phyloP scores from a whole-genome alignment of 2,797 vertebrate species.

The Sebastes kiyomatsui region DNA sequence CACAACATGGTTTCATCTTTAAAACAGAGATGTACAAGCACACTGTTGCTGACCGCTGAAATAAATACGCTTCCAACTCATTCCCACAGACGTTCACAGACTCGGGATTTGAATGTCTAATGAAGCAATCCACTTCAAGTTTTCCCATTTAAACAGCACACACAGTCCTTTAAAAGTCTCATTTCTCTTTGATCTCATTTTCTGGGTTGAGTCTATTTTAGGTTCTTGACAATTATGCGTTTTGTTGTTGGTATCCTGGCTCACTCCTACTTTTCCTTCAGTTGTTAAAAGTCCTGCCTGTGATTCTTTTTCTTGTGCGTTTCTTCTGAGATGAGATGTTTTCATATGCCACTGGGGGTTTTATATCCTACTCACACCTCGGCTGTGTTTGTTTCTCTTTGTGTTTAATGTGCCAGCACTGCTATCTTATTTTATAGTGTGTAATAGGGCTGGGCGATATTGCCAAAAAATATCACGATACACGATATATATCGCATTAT shows the following conservation, averaged over 20 bases:
- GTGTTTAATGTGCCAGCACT: not conserved
- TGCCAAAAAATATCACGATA: too few relatives aligned
- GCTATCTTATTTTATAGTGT: too few relatives aligned
- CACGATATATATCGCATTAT: too few relatives aligned
- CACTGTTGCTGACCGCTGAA: not conserved
- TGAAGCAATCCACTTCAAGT: constrained; percentile 29
- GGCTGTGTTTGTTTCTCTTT: constrained; percentile 27
- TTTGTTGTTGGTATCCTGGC: constrained; percentile 61
- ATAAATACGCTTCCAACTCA: not conserved
- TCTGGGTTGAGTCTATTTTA: constrained; percentile 71
- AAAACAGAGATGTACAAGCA: not conserved
- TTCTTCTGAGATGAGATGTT: constrained; percentile 36
- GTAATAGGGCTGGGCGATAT: too few relatives aligned
- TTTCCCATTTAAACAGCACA: constrained; percentile 13
- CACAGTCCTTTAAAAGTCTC: constrained; percentile 6
- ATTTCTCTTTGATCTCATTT: constrained; percentile 63
- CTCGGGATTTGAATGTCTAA: constrained; percentile 27
- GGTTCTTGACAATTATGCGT: constrained; percentile 70
- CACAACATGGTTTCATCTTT: constrained; percentile 7
- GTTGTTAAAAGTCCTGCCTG: constrained; percentile 29
- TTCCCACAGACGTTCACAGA: constrained; percentile 5
- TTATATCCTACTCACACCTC: constrained; percentile 6
- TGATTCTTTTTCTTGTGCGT: constrained; percentile 18
- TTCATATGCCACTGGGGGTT: constrained; percentile 19
- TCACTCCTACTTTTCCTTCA: constrained; percentile 29